Evolutionary conservation across 64 coral and sea anemone species (phyloP), one percentile per base, ranked within the genome.

Genomic region (Dendronephthya gigantea): DNA sequence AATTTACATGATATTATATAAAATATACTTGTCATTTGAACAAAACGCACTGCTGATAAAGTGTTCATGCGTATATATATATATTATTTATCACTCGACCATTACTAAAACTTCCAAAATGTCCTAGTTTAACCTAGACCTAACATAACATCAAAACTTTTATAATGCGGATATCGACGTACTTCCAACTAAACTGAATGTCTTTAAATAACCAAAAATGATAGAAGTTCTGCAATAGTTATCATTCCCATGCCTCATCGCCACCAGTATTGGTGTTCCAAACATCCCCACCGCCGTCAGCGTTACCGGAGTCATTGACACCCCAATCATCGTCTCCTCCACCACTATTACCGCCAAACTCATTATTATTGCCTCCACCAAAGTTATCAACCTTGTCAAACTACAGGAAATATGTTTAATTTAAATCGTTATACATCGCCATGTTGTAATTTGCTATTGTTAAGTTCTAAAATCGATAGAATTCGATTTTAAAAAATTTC

Each of bases 231-330:
- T n/a, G n/a, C n/a, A n/a, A n/a, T 2, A 9, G 55, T 5, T 62
- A 27, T 2, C 25, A 6, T 27, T 79, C 72, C 72, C 72, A 79
- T 16, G 72, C 19, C 36, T 79, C 72, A 17, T 79, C 72, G 9
- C 72, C 72, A 79, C 72, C 72, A 79, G 55, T 62, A 19, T 35
- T 79, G 31, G 29, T 79, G 72, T 79, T 79, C 72, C 72, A 79
- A 39, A 35, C 72, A 79, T 79, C 72, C 19, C 55, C 25, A 2
- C 55, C 55, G 1, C 55, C 55, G 10, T 33, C 72, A 19, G 31
- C 29, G 58, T 22, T 39, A 16, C 37, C 22, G 29, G 72, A 79
- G 16, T 34, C 37, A 35, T 33, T 33, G 7, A 37, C 37, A 4
- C 72, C 72, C 72, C 72, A 79, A 0, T 0, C 72, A 19, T 79